These are phyloP conservation scores for Chauna torquata DNA, from an alignment of 2,113 vertebrate genomes.

Conservation along the genomic window DNA sequence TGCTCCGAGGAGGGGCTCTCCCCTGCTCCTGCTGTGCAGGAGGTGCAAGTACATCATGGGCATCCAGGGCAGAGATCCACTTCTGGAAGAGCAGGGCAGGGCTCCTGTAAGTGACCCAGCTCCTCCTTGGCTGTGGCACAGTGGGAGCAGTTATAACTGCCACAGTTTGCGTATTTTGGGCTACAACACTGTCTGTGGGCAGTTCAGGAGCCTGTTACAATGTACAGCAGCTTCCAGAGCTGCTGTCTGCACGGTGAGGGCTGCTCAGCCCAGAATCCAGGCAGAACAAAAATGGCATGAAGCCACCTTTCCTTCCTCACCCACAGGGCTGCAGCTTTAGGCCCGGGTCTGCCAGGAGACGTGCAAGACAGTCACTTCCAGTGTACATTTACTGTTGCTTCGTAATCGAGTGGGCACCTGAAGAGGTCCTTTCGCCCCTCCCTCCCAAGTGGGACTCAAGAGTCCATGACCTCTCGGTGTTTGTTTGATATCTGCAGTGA, in stretches of 20 bases:
- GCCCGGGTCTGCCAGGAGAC: neutral
- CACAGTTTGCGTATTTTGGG: neutral
- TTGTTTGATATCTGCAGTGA: neutral
- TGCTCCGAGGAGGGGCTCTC: neutral
- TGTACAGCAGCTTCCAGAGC: neutral
- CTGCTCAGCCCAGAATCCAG: neutral
- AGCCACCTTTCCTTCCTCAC: neutral
- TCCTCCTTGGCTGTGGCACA: rapidly evolving
- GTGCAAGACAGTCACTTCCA: neutral
- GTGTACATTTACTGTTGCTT: neutral
- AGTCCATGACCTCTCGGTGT: neutral
- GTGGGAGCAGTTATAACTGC: neutral
- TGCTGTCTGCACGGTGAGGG: neutral
- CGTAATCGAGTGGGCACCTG: neutral
- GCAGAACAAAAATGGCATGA: neutral
- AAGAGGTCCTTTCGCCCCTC: neutral
- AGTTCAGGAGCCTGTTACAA: neutral
- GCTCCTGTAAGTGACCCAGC: neutral
- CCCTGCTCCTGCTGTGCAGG: neutral
- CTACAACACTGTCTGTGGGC: rapidly evolving
- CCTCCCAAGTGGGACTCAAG: neutral
- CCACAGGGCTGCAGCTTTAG: neutral
- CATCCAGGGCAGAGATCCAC: neutral
- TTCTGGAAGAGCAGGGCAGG: neutral
- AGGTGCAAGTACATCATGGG: neutral